phyloP scores from a whole-genome alignment of 2,888 invertebrate species.

The Scrobipalpa costella region DNA sequence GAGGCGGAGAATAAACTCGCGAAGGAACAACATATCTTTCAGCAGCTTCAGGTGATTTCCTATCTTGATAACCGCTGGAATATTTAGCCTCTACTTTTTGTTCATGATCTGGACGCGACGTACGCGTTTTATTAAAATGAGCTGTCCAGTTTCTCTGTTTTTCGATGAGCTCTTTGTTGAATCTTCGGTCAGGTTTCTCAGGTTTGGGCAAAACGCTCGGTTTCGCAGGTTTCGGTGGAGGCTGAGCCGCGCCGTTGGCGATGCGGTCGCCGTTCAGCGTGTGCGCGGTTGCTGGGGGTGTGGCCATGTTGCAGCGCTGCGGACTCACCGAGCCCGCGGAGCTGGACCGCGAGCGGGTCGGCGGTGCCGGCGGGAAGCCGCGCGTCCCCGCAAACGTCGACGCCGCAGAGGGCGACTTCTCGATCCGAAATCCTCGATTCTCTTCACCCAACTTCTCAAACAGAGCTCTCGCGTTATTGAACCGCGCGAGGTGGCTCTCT shows the following conservation, averaged over 20 bases:
- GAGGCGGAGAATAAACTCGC: slow-evolving; percentile 76
- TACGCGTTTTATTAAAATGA: slow-evolving; percentile 90
- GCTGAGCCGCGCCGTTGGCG: slow-evolving; percentile 72
- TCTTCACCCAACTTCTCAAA: slow-evolving; percentile 94
- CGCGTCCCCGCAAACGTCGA: slow-evolving; percentile 80
- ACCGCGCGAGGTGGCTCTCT: slow-evolving; percentile 94
- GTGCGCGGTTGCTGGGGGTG: slow-evolving; percentile 73
- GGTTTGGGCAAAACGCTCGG: slow-evolving; percentile 85
- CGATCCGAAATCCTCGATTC: slow-evolving; percentile 82
- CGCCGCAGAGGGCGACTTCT: slow-evolving; percentile 81
- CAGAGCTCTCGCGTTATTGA: slow-evolving; percentile 94
- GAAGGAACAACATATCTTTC: slow-evolving; percentile 70
- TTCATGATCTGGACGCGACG: slow-evolving; percentile 66
- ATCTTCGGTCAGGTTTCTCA: slow-evolving; percentile 91
- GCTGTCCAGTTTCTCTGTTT: slow-evolving; percentile 96
- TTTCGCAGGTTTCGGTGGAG: slow-evolving; percentile 73
- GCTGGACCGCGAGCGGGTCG: slow-evolving; percentile 83
- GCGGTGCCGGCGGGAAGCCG: slow-evolving; percentile 75
- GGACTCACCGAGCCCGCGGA: slow-evolving; percentile 84
- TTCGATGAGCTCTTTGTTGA: slow-evolving; percentile 93
- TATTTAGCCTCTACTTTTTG: slow-evolving; percentile 62
- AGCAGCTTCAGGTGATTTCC: slow-evolving; percentile 64
- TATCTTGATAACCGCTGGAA: slow-evolving; percentile 59
- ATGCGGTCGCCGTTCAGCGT: slow-evolving; percentile 66
- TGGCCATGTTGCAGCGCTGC: slow-evolving; percentile 77